Evolutionary conservation across 2,113 vertebrate species (phyloP).

Genomic region (Mesoclemmys tuberculata): DNA sequence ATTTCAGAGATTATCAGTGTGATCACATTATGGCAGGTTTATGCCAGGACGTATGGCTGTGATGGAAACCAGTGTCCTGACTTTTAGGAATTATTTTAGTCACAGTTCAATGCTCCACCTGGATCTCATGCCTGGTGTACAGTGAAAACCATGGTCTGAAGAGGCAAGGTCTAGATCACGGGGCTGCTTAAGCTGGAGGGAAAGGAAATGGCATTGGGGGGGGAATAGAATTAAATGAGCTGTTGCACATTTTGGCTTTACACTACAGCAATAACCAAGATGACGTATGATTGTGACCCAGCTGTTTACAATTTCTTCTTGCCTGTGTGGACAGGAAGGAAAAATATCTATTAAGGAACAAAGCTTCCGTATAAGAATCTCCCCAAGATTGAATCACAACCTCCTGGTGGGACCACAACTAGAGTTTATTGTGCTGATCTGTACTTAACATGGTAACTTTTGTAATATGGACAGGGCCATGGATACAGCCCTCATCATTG

Average conservation of each 20-base stretch:
- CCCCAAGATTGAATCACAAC: background rate
- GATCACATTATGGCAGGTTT: background rate
- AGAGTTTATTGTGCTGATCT: background rate
- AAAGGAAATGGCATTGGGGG: background rate
- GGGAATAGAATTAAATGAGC: background rate
- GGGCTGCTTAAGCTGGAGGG: background rate
- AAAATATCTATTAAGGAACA: background rate
- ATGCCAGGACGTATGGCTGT: background rate
- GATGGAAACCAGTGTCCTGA: background rate
- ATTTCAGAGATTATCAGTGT: background rate
- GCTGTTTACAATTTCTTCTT: background rate
- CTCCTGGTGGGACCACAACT: background rate
- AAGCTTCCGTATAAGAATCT: background rate
- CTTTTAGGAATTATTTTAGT: background rate
- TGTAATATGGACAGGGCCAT: background rate
- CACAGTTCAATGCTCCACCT: background rate
- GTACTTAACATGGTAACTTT: background rate
- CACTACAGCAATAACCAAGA: fast-evolving
- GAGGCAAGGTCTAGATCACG: background rate
- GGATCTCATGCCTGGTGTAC: background rate
- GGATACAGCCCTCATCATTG: background rate
- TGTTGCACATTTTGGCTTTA: background rate
- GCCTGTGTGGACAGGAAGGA: background rate
- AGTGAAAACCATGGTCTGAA: background rate
- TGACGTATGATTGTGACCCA: background rate